phyloP scores from a whole-genome alignment of 2,888 invertebrate species.

The Drosophila peninsularis region DNA sequence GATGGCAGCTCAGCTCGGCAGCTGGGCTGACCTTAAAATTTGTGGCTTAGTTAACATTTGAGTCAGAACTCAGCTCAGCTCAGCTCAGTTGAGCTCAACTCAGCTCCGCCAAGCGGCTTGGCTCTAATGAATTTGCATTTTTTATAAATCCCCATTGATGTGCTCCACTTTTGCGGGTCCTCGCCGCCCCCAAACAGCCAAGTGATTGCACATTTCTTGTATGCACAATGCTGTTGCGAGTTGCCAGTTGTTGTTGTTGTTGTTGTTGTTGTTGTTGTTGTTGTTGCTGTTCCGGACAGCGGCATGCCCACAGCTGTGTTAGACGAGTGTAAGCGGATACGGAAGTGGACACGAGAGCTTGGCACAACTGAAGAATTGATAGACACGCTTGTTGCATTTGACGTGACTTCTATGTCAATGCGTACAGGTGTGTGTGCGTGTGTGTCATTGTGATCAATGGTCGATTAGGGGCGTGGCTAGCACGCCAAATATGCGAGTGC shows the following conservation, averaged over 20 bases:
- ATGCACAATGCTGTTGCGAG: slow-evolving; percentile 17
- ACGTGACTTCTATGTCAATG: slow-evolving; percentile 25
- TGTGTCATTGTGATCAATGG: slow-evolving; percentile 8
- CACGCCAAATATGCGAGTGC: background rate
- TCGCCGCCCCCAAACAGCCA: slow-evolving; percentile 50
- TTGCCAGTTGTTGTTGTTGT: slow-evolving; percentile 5
- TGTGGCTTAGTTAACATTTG: slow-evolving; percentile 35
- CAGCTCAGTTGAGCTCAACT: background rate
- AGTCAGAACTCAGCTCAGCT: slow-evolving; percentile 50
- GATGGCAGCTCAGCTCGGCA: slow-evolving; percentile 19
- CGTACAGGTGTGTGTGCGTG: background rate
- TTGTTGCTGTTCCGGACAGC: slow-evolving; percentile 24
- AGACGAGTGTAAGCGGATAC: slow-evolving; percentile 43
- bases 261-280: slow-evolving; percentile 10
- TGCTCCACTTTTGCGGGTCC: slow-evolving; percentile 60
- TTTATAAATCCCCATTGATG: slow-evolving; percentile 79
- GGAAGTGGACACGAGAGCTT: slow-evolving; percentile 34
- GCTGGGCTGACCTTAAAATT: slow-evolving; percentile 7
- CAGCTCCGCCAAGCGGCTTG: slow-evolving; percentile 41
- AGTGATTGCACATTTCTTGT: slow-evolving; percentile 55
- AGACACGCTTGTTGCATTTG: slow-evolving; percentile 69
- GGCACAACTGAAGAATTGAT: slow-evolving; percentile 50
- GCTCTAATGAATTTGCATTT: slow-evolving; percentile 79
- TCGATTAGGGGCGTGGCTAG: slow-evolving; percentile 11
- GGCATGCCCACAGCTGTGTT: slow-evolving; percentile 42